Base-by-base conservation (phyloP, 2,113 vertebrate species). In the Mirza zaza region DNA sequence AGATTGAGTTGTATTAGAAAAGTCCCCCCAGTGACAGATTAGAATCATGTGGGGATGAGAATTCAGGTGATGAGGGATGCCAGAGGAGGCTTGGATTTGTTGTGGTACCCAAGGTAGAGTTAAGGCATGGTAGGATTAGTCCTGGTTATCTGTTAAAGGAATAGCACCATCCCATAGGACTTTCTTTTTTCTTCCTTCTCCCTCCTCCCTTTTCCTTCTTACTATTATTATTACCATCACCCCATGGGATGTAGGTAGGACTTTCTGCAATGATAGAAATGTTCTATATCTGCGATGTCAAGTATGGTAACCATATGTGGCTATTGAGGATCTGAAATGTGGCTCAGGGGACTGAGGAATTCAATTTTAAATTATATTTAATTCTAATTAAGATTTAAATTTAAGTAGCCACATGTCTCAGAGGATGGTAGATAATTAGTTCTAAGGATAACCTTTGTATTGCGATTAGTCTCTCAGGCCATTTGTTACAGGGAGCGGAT, bases 361-460 rank as follows among this genome's bases (percentile, higher is more conserved):
- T 92, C 61, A 82, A 42, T 86, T 94, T 94, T 82, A 94, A 89
- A 75, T 75, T 79, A 13, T 71, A 80, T 77, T 94, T 84, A 25
- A 81, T 91, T 82, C 57, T 94, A 86, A 82, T 94, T 94, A 85
- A 85, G 52, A 89, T 89, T 81, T 91, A 91, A 76, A 57, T 90
- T 68, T 92, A 86, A 95, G 50, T 59, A 94, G 29, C 68, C 15
- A 67, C 68, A 15, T 68, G 14, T 76, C 15, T 77, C 15, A 88
- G 39, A 91, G 25, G 70, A 52, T 87, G 5, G n/a, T 81, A 39
- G 84, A 57, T 85, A 91, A 88, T 83, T 65, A 52, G 50, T 94
- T 87, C 63, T 90, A 21, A 63, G 85, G 67, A 67, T 85, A 79
- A 21, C 65, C 71, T 94, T 89, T 73, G 39, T 84, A 2, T 80